These are phyloP conservation scores for Marcusenius ussheri DNA, from an alignment of 2,113 vertebrate species.

Conservation along the genomic window DNA sequence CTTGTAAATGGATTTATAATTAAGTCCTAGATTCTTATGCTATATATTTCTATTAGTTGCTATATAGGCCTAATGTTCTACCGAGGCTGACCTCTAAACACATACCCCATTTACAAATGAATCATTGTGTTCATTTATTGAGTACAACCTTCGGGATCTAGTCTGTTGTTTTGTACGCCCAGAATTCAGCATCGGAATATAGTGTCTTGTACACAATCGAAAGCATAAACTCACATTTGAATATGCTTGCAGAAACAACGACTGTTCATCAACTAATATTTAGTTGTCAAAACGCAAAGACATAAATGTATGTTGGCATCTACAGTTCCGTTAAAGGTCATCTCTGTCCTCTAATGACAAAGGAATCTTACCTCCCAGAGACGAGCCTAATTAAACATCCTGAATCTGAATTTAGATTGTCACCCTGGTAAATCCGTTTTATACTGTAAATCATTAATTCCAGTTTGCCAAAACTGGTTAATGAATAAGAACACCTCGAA, in stretches of 20 bases:
- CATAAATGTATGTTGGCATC: not conserved
- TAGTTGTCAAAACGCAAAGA: not conserved
- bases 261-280: not conserved
- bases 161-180: not conserved
- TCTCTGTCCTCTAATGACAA: not conserved
- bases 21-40: not conserved
- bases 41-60: not conserved
- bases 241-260: not conserved
- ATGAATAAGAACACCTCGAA: not conserved
- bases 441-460: not conserved
- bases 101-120: not conserved
- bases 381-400: not conserved
- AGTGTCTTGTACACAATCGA: not conserved
- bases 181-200: not conserved
- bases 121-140: not conserved
- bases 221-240: not conserved
- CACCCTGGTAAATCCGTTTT: not conserved
- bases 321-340: not conserved
- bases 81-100: conserved; percentile 3
- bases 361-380: not conserved
- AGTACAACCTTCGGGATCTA: not conserved
- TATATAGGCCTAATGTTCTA: not conserved
- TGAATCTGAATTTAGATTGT: not conserved
- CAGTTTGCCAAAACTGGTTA: not conserved
- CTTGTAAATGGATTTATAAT: not conserved